Percentiles rank a stretch among this genome's conserved stretches.
Conservation (phyloP, 2,888 invertebrate species). For the Tetropium fuscum region DNA sequence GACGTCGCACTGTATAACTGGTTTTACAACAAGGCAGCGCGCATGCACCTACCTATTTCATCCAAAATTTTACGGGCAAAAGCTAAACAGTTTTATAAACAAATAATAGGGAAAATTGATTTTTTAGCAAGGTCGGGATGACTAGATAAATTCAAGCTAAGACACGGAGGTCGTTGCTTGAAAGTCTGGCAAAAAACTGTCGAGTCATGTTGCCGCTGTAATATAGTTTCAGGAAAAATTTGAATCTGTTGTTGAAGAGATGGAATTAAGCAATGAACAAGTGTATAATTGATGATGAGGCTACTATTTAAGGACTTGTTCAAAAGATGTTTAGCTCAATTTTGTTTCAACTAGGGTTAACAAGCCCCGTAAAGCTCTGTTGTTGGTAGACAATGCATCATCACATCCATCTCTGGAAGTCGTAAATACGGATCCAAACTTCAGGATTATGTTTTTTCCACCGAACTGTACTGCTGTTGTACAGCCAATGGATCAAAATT, state of each 20-base stretch:
- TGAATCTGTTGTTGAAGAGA: slow-evolving; percentile 23
- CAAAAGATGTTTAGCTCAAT: too few relatives aligned
- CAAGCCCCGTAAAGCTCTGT: background rate
- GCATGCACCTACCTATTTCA: slow-evolving; percentile 36
- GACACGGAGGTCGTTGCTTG: slow-evolving; percentile 40
- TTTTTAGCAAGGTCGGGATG: slow-evolving; percentile 43
- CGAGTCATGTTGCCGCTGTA: slow-evolving; percentile 33
- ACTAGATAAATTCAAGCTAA: too few relatives aligned
- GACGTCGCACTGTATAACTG: slow-evolving; percentile 35
- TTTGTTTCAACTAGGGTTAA: background rate
- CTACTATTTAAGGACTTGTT: too few relatives aligned
- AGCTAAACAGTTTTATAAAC: slow-evolving; percentile 39
- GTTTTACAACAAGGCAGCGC: slow-evolving; percentile 35
- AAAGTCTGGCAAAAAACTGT: slow-evolving; percentile 43
- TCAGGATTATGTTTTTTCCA: background rate
- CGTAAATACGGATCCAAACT: too few relatives aligned
- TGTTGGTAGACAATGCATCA: background rate
- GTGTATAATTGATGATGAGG: too few relatives aligned
- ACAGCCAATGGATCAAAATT: background rate
- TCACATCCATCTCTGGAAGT: background rate
- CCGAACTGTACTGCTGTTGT: background rate
- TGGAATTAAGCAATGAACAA: slow-evolving; percentile 33
- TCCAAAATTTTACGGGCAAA: slow-evolving; percentile 37
- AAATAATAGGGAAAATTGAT: slow-evolving; percentile 34
- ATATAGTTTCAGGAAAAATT: slow-evolving; percentile 30